Conservation (phyloP, 2,797 vertebrate genomes). For the Streptopelia turtur region DNA sequence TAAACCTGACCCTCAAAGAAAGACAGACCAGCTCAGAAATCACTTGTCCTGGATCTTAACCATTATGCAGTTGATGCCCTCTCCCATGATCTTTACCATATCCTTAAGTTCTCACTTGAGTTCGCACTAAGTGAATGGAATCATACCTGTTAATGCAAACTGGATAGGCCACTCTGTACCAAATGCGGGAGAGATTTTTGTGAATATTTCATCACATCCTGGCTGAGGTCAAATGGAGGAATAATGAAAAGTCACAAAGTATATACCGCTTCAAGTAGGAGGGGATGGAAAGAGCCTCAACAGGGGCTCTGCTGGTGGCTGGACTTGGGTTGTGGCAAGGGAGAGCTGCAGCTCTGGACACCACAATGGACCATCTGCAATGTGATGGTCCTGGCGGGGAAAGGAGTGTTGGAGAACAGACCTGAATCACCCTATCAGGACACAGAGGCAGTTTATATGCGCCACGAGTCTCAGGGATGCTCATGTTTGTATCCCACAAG, state of each 20-base stretch:
- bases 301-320: neutral
- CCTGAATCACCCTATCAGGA: neutral
- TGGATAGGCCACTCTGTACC: neutral
- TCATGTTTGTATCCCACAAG: accelerated
- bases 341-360: neutral
- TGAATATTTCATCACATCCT: neutral
- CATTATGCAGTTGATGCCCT: neutral
- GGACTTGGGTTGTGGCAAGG: neutral
- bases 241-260: neutral
- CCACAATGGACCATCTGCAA: accelerated
- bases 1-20: neutral
- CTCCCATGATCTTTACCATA: accelerated
- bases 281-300: neutral
- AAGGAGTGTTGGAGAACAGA: neutral
- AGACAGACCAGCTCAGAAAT: neutral
- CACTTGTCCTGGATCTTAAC: neutral
- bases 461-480: accelerated
- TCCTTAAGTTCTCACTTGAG: neutral
- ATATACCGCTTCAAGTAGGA: neutral
- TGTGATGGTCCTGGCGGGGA: neutral
- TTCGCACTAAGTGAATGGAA: neutral
- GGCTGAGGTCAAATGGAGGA: neutral
- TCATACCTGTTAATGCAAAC: neutral
- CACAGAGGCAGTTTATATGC: neutral
- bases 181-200: neutral